Evolutionary conservation across 2,888 invertebrate species (phyloP).

Genomic region (Drosophila demipolita): DNA sequence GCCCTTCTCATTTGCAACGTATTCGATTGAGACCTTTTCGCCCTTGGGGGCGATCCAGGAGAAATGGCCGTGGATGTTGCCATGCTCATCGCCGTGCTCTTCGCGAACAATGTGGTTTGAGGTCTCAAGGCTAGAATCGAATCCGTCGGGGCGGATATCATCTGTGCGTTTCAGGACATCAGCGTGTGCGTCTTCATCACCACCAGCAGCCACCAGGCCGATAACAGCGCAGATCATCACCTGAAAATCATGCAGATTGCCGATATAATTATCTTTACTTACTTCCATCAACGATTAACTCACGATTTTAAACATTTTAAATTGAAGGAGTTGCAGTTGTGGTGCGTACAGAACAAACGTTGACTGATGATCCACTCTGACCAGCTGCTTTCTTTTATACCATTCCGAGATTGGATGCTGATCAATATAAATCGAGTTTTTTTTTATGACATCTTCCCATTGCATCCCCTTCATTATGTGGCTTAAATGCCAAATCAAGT

Average conservation of each 20-base stretch:
- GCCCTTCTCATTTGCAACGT: slow-evolving; percentile 81
- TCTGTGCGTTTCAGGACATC: slow-evolving; percentile 30
- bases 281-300: slow-evolving; percentile 22
- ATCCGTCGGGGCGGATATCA: slow-evolving; percentile 78
- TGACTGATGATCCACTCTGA: slow-evolving; percentile 46
- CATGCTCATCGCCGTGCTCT: slow-evolving; percentile 76
- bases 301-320: slow-evolving; percentile 69
- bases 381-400: slow-evolving; percentile 44
- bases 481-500: slow-evolving; percentile 15
- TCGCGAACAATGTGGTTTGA: slow-evolving; percentile 67
- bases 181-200: slow-evolving; percentile 35
- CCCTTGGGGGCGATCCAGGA: slow-evolving; percentile 80
- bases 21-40: slow-evolving; percentile 65
- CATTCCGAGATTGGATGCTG: background rate
- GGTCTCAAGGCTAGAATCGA: slow-evolving; percentile 66
- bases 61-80: slow-evolving; percentile 75
- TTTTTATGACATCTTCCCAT: slow-evolving; percentile 28
- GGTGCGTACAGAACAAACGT: slow-evolving; percentile 38
- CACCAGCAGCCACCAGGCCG: slow-evolving; percentile 55
- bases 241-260: slow-evolving; percentile 29
- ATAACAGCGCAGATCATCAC: slow-evolving; percentile 64
- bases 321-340: slow-evolving; percentile 35
- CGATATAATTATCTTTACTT: background rate
- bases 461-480: slow-evolving; percentile 34
- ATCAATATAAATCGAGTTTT: slow-evolving; percentile 7